phyloP scores from a whole-genome alignment of 2,113 vertebrate genomes.

The Plecotus auritus region DNA sequence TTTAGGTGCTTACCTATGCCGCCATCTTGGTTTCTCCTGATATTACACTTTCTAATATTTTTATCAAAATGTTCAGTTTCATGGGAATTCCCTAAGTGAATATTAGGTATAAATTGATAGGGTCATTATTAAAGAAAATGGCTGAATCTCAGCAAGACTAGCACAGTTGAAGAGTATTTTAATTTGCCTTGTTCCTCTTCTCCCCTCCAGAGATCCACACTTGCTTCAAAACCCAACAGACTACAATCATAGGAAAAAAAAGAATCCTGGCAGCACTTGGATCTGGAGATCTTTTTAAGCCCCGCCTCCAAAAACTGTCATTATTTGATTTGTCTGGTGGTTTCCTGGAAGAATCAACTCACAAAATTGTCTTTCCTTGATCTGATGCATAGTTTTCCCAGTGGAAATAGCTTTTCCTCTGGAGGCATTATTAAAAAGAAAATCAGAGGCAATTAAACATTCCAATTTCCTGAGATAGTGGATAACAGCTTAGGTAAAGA shows the following conservation, averaged over 20 bases:
- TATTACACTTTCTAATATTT: not conserved
- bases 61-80: not conserved
- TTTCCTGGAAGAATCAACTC: not conserved
- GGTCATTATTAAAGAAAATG: not conserved
- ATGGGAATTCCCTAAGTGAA: not conserved
- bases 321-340: too few species aligned
- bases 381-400: not conserved
- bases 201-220: not conserved
- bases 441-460: not conserved
- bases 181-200: not conserved
- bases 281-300: too few species aligned
- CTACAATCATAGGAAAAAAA: not conserved
- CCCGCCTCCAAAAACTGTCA: too few species aligned
- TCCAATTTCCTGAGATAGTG: not conserved
- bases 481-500: not conserved
- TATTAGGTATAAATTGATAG: not conserved
- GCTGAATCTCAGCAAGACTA: not conserved
- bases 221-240: not conserved
- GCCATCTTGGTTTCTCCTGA: too few species aligned
- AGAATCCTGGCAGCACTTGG: too few species aligned
- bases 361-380: not conserved
- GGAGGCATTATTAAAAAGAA: not conserved
- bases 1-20: too few species aligned
- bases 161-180: not conserved
- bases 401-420: not conserved